Percentiles rank a stretch among this genome's conserved stretches.
Evolutionary conservation across 1,140 invertebrate species (phyloP).

Genomic region (Zophobas morio): DNA sequence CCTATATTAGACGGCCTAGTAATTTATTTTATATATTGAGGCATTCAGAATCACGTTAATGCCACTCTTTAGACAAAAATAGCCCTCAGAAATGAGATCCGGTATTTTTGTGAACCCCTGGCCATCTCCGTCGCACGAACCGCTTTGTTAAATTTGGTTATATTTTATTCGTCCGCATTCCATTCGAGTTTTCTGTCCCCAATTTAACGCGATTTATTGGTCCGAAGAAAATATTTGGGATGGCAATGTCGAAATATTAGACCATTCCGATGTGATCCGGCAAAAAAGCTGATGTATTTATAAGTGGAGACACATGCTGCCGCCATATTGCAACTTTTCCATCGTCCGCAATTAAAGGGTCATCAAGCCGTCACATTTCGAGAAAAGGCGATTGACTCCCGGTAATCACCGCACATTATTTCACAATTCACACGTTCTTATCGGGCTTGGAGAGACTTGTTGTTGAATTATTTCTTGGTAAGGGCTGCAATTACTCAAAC

Average conservation of each 20-base stretch:
- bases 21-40: too few relatives aligned
- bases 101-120: slow-evolving; percentile 6
- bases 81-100: too few relatives aligned
- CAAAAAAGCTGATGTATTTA: slow-evolving; percentile 35
- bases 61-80: too few relatives aligned
- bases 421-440: neutral
- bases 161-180: slow-evolving; percentile 46
- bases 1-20: too few relatives aligned
- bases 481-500: neutral
- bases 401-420: slow-evolving; percentile 17
- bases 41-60: too few relatives aligned
- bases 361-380: slow-evolving; percentile 23
- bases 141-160: slow-evolving; percentile 48
- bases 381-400: slow-evolving; percentile 21
- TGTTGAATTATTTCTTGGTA: neutral
- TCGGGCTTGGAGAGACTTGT: too few relatives aligned
- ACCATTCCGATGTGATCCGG: slow-evolving; percentile 12
- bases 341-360: slow-evolving; percentile 32
- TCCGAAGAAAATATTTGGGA: slow-evolving; percentile 26
- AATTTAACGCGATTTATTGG: slow-evolving; percentile 48
- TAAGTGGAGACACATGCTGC: slow-evolving; percentile 13
- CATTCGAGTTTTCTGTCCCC: slow-evolving; percentile 10
- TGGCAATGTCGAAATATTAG: slow-evolving; percentile 25
- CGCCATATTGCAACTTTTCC: slow-evolving; percentile 6
- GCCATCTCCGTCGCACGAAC: neutral